These are phyloP conservation scores for Cylloceria caligata DNA, from an alignment of 2,888 invertebrate species.

Conservation along the genomic window DNA sequence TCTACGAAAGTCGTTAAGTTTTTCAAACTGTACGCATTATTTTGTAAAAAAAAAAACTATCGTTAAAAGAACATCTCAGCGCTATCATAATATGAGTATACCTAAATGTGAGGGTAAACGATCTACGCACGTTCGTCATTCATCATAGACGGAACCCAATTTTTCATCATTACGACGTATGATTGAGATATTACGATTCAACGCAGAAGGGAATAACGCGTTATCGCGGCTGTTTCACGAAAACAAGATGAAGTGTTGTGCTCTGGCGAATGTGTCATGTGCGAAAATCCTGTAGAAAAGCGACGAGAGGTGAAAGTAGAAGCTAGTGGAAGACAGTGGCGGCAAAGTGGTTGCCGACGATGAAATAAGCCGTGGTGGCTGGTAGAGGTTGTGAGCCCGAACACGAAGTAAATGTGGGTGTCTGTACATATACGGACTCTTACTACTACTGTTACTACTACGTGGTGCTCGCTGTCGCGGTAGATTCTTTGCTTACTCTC, in stretches of 20 bases:
- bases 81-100: no score
- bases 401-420: constrained; percentile 43
- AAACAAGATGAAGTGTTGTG: constrained; percentile 47
- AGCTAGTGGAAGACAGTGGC: constrained; percentile 37
- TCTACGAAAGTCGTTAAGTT: no score
- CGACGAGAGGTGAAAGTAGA: constrained; percentile 40
- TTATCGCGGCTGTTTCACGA: constrained; percentile 54
- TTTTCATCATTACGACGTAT: constrained; percentile 1
- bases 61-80: no score
- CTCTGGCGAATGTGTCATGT: constrained; percentile 22
- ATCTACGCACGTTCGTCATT: neutral
- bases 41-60: no score
- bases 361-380: constrained; percentile 60
- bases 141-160: neutral
- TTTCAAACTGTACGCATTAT: neutral
- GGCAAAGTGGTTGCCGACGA: constrained; percentile 61
- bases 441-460: no score
- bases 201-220: constrained; percentile 12
- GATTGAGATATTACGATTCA: constrained; percentile 4
- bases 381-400: constrained; percentile 32
- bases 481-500: constrained; percentile 52
- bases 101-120: neutral
- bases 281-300: constrained; percentile 29
- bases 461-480: constrained; percentile 28
- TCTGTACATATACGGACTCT: constrained; percentile 46